A percentile compares a stretch with the other conserved stretches of the same genome.
phyloP scores from a whole-genome alignment of 2,888 invertebrate species.

The Gasteruption jaculator region DNA sequence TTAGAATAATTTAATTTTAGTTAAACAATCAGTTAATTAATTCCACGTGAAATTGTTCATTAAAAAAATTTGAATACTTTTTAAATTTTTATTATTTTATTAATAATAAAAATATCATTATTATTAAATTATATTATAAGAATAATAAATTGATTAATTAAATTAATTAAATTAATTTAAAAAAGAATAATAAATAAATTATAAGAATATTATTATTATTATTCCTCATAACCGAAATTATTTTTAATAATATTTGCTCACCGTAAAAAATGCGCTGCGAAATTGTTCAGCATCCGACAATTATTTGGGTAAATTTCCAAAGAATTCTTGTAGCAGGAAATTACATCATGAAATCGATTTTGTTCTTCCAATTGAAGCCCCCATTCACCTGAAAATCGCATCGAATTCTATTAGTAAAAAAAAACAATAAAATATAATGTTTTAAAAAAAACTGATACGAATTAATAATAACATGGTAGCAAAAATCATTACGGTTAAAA shows the following conservation, averaged over 20 bases:
- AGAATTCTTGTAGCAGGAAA: conserved; percentile 33
- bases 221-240: not conserved
- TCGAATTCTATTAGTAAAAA: conserved; percentile 3
- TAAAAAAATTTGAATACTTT: not conserved
- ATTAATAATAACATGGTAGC: too few relatives aligned
- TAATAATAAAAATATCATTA: too few relatives aligned
- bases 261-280: conserved; percentile 37
- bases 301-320: conserved; percentile 34
- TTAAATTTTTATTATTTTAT: too few relatives aligned
- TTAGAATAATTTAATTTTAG: too few relatives aligned
- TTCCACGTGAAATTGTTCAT: not conserved
- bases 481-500: not conserved
- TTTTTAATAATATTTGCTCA: conserved; percentile 18
- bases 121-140: too few relatives aligned
- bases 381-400: conserved; percentile 37
- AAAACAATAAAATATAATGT: conserved; percentile 1
- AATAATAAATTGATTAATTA: not conserved
- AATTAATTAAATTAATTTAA: not conserved
- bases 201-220: not conserved
- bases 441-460: not conserved
- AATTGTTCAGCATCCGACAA: conserved; percentile 37
- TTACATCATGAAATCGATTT: conserved; percentile 30
- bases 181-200: not conserved
- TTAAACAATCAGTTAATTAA: not conserved
- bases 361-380: conserved; percentile 32